Evolutionary conservation across 2,888 invertebrate genomes (phyloP), one percentile per base, ranked within the genome.

Genomic region (Micropterix aruncella): DNA sequence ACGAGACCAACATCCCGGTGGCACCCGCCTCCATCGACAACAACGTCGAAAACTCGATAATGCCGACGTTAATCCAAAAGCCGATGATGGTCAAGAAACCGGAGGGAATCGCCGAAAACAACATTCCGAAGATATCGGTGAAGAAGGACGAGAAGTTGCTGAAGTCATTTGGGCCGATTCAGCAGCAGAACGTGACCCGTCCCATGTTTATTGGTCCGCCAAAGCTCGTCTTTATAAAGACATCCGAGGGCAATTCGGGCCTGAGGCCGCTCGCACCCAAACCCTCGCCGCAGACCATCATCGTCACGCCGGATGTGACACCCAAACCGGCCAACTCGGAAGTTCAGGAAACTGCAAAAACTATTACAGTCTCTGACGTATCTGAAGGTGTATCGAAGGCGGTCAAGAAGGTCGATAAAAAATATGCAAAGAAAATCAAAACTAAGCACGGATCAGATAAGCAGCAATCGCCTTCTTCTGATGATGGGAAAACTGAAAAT

Each of bases 201-300:
- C 70, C 70, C 44, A 67, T 70, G 65, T 71, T 71, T 51, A 68
- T 71, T 15, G 70, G 70, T 1, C 71, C 71, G 3, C 71, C 71
- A 2, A 71, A 71, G 46, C 55, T 71, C 42, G 71, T 71, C 1
- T 71, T 71, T 52, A 71, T 71, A 41, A 71, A 71, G 55, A 70
- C 70, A 2, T 55, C 63, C 0, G 71, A 70, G 49, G 66, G 65
- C 1, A 59, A 58, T 2, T 60, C 63, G 0, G 61, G 64, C 0
- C 54, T 70, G 2, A 55, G 69, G 3, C 60, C 66, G 0, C 62
- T 60, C 0, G 62, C 55, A 3, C 61, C 67, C 0, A 68, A 70
- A 49, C 65, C 68, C 1, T n/a, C 42, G n/a, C 44, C 51, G 2
- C 71, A 71, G 50, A 69, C 70, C 0, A 68, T 71, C 41, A 55